These are phyloP conservation scores for Plecotus auritus DNA, from an alignment of 2,113 vertebrate species.

Conservation along the genomic window DNA sequence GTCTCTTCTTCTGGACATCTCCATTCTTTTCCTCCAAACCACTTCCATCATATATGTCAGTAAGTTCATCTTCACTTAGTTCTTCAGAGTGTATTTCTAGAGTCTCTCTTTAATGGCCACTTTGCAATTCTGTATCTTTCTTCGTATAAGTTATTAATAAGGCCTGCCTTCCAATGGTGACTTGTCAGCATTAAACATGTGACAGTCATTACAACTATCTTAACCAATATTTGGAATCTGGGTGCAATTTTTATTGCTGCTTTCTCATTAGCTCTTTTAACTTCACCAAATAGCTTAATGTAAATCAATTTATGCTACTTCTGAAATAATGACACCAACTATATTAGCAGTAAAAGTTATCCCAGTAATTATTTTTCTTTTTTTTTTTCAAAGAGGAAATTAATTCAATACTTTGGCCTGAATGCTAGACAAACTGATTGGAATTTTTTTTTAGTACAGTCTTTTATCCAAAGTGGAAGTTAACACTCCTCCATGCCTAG, in stretches of 20 bases:
- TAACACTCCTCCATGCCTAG: background rate
- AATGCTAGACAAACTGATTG: background rate
- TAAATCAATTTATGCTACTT: constrained; percentile 19
- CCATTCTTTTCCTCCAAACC: background rate
- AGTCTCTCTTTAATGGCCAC: background rate
- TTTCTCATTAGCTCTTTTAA: background rate
- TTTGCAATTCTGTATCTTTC: background rate
- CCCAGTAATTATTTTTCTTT: background rate
- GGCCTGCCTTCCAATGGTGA: background rate
- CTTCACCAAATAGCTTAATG: background rate
- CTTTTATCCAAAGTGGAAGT: background rate
- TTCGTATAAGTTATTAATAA: background rate
- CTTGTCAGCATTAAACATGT: background rate
- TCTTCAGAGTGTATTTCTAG: background rate
- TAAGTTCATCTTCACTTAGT: background rate
- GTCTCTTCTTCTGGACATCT: background rate
- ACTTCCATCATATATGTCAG: background rate
- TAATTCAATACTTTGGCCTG: background rate
- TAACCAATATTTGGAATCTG: background rate
- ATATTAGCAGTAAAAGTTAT: background rate
- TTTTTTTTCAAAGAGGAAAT: background rate
- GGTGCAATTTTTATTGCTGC: background rate
- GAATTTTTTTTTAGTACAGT: background rate
- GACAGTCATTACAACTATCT: background rate
- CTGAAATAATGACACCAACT: background rate